A percentile compares a stretch with the other conserved stretches of the same genome.
These are phyloP conservation scores for Eulacestoma nigropectus DNA, from an alignment of 2,113 vertebrate genomes.

Conservation along the genomic window DNA sequence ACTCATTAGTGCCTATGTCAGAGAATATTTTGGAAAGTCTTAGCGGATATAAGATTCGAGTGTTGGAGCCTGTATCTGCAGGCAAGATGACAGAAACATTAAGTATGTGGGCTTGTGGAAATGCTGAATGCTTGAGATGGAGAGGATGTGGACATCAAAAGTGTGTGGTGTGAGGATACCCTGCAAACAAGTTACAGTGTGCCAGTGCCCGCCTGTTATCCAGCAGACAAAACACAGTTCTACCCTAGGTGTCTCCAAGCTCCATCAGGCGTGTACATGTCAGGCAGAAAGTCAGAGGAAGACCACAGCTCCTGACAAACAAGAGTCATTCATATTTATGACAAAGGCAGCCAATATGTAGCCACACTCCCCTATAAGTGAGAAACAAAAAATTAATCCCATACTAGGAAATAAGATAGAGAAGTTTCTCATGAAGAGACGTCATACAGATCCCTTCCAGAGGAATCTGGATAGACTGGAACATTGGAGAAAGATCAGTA, in stretches of 20 bases:
- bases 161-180: rapidly evolving
- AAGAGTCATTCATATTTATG: not conserved
- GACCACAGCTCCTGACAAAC: not conserved
- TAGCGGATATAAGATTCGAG: no score
- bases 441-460: not conserved
- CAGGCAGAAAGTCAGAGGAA: not conserved
- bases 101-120: not conserved
- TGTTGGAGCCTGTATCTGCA: not conserved
- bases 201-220: not conserved
- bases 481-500: not conserved
- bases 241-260: not conserved
- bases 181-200: not conserved
- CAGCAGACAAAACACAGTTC: not conserved
- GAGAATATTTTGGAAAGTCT: not conserved
- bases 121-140: not conserved
- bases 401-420: not conserved
- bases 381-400: not conserved
- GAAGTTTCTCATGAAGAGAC: not conserved
- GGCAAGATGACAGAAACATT: not conserved
- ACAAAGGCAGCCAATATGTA: not conserved
- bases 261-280: not conserved
- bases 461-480: not conserved
- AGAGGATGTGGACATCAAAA: not conserved
- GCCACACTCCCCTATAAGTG: not conserved
- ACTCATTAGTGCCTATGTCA: not conserved